Conservation (phyloP, 1,140 invertebrate genomes). For the Theocolax elegans region DNA sequence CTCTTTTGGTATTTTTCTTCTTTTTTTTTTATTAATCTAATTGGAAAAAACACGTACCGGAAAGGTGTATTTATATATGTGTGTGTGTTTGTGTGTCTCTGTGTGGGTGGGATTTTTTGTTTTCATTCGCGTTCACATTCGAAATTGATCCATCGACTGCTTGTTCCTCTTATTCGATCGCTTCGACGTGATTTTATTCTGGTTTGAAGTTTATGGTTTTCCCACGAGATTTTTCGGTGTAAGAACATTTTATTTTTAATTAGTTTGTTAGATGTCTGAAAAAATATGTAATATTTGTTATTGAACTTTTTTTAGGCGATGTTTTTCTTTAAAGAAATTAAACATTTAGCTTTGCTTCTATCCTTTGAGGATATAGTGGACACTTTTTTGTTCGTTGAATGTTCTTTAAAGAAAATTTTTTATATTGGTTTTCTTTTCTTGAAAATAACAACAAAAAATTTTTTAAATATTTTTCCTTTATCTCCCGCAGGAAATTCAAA, state of each 20-base stretch:
- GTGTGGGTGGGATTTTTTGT: slow-evolving; percentile 32
- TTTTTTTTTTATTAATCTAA: slow-evolving; percentile 34
- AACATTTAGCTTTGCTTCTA: too few species aligned
- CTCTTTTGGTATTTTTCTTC: slow-evolving; percentile 35
- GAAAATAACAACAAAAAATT: too few species aligned
- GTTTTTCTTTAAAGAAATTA: too few species aligned
- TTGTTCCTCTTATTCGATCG: slow-evolving; percentile 65
- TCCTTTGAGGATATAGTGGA: too few species aligned
- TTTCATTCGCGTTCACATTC: slow-evolving; percentile 41
- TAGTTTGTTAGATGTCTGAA: too few species aligned
- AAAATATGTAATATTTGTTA: too few species aligned
- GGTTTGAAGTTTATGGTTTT: slow-evolving; percentile 41
- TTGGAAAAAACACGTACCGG: slow-evolving; percentile 47
- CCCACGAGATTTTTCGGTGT: not conserved
- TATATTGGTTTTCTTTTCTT: too few species aligned
- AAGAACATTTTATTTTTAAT: too few species aligned
- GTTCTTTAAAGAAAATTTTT: too few species aligned
- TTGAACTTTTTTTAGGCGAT: too few species aligned
- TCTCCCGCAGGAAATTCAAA: slow-evolving; percentile 35
- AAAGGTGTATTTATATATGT: slow-evolving; percentile 49
- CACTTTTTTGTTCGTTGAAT: too few species aligned
- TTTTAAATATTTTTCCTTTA: too few species aligned
- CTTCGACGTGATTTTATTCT: slow-evolving; percentile 56
- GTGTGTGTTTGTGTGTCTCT: not conserved
- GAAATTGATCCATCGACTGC: slow-evolving; percentile 52